These are phyloP conservation scores for Corynorhinus townsendii DNA, from an alignment of 2,113 vertebrate species.

Conservation along the genomic window DNA sequence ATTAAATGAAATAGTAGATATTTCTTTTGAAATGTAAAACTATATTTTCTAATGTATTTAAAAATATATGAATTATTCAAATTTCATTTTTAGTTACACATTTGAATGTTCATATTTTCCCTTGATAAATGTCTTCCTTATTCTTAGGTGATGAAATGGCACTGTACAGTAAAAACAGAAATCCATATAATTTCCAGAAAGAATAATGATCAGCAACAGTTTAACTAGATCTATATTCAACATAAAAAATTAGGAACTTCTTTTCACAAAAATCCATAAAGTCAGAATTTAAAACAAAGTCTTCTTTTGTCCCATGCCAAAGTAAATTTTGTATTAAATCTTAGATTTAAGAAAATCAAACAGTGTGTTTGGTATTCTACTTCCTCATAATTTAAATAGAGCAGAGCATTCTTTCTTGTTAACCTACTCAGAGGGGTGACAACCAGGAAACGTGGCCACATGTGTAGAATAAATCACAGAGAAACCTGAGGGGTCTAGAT, in stretches of 20 bases:
- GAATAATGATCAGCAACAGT: neutral
- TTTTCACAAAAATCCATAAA: constrained; percentile 16
- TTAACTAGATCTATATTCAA: neutral
- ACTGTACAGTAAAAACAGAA: constrained; percentile 11
- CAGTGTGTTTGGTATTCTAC: neutral
- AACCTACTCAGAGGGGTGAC: constrained; percentile 18
- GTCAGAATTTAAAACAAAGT: constrained; percentile 46
- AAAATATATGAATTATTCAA: neutral
- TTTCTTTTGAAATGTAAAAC: constrained; percentile 25
- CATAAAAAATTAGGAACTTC: neutral
- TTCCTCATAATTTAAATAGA: neutral
- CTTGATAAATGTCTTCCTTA: constrained; percentile 13
- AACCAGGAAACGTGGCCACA: constrained; percentile 12
- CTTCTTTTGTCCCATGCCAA: constrained; percentile 18
- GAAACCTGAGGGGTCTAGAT: neutral
- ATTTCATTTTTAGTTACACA: constrained; percentile 19
- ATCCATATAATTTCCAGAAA: constrained; percentile 19
- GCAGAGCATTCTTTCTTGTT: constrained; percentile 12
- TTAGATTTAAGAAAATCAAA: neutral
- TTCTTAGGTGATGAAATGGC: constrained; percentile 26
- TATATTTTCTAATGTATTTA: constrained; percentile 23
- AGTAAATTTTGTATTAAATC: constrained; percentile 14
- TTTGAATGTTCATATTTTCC: constrained; percentile 34
- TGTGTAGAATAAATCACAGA: constrained; percentile 11
- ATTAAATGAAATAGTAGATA: neutral